These are phyloP conservation scores for Pocillopora meandrina DNA, from an alignment of 92 coral and sea anemone genomes.

Conservation along the genomic window DNA sequence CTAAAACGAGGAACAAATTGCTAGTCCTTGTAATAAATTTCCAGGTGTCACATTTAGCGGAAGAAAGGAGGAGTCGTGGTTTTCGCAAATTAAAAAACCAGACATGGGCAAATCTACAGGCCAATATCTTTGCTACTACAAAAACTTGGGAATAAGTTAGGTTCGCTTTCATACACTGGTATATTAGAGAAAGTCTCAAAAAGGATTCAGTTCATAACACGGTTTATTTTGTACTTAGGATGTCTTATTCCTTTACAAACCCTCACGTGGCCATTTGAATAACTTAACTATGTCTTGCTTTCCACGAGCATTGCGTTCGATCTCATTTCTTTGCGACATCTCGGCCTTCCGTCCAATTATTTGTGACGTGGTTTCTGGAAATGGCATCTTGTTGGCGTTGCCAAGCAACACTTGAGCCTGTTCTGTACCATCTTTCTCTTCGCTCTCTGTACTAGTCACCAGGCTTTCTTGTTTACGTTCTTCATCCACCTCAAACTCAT, in stretches of 20 bases:
- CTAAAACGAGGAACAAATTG: too few relatives aligned
- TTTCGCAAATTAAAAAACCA: too few relatives aligned
- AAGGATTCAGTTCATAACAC: neutral
- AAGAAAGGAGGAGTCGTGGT: too few relatives aligned
- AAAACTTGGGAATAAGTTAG: too few relatives aligned
- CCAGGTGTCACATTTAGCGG: too few relatives aligned
- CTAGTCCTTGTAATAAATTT: too few relatives aligned
- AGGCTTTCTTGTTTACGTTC: neutral
- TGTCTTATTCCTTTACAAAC: constrained; percentile 31
- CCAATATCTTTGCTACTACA: too few relatives aligned
- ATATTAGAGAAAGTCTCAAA: neutral
- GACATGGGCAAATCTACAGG: too few relatives aligned
- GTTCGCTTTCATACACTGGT: neutral
- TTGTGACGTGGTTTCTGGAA: constrained; percentile 73
- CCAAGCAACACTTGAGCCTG: neutral
- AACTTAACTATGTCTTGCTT: constrained; percentile 70
- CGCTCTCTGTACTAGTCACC: constrained; percentile 22
- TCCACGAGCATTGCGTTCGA: constrained; percentile 58
- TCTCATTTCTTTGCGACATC: constrained; percentile 28
- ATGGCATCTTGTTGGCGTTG: constrained; percentile 23
- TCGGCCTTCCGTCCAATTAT: constrained; percentile 76
- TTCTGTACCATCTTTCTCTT: constrained; percentile 28
- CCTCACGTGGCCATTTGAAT: constrained; percentile 81
- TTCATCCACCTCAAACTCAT: constrained; percentile 17
- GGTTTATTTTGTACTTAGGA: neutral